Base-by-base conservation (phyloP, 2,113 vertebrate species). In the Gobio gobio region DNA sequence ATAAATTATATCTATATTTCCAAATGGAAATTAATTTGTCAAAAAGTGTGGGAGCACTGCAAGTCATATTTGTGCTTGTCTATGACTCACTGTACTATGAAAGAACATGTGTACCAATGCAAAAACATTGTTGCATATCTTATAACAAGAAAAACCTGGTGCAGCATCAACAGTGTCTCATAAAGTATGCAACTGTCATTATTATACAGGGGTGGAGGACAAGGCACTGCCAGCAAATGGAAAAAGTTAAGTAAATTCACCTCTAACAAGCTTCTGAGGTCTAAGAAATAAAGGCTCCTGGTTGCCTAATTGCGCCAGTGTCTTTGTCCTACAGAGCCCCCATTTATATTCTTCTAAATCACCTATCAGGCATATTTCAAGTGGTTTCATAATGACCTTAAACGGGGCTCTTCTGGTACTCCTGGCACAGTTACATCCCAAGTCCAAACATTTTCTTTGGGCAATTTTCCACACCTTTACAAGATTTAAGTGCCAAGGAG, bases 201-300 rank as follows among this genome's bases (percentile, higher is more conserved):
- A 85, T 14, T 70, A 85, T 14, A 68, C 22, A 68, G 49, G 29
- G 13, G 24, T 77, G 58, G 22, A 77, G 49, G 40, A 33, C 16
- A 16, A 24, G 18, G 4, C 24, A 51, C 45, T 54, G 36, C 54
- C n/a, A 68, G 58, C 61, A 74, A 83, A 79, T 29, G 26, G 40
- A 45, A 83, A 83, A 26, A 40, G n/a, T 29, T 70, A 77, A 76
- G 12, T 68, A 29, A 54, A 79, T 68, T 16, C 47, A 81, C n/a
- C 43, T 29, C 10, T 63, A 66, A 58, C 24, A n/a, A 29, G 18
- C 36, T 5, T 82, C 26, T 40, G 73, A n/a, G 82, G 77, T 43
- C 54, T 63, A 16, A 64, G 14, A 80, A 54, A 73, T 2, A 18
- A 33, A 56, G 10, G 18, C 22, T 74, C 47, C 51, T 59, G 47